phyloP scores from a whole-genome alignment of 2,888 invertebrate genomes.

The Isoperla grammatica region DNA sequence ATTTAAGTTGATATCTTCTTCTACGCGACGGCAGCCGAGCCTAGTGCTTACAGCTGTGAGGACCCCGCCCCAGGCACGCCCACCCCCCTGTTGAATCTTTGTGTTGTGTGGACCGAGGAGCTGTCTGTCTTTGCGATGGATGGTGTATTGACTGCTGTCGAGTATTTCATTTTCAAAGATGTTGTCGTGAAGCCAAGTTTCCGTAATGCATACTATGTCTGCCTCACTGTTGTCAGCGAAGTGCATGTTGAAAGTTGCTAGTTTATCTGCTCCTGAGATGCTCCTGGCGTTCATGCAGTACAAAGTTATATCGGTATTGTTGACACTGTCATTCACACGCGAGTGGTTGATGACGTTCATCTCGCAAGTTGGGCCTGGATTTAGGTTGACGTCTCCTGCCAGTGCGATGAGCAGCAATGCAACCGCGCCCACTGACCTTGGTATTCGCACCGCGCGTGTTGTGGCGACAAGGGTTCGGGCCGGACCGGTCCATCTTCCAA shows the following conservation, averaged over 20 bases:
- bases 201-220: not conserved
- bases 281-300: slow-evolving; percentile 6
- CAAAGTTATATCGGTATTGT: too few species aligned
- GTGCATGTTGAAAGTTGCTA: not conserved
- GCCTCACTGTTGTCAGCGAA: slow-evolving; percentile 11
- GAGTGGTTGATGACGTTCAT: too few species aligned
- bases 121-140: not conserved
- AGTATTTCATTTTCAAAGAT: slow-evolving; percentile 8
- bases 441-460: too few species aligned
- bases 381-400: too few species aligned
- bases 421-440: too few species aligned
- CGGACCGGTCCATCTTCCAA: too few species aligned
- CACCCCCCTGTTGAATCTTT: not conserved
- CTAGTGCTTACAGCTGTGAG: not conserved
- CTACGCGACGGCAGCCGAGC: not conserved
- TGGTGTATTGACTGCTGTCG: not conserved
- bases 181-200: slow-evolving; percentile 4
- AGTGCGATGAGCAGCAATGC: too few species aligned
- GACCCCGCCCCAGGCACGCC: slow-evolving; percentile 8
- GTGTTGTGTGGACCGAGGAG: not conserved
- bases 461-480: too few species aligned
- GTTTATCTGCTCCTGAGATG: not conserved
- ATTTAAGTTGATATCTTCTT: not conserved
- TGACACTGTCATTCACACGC: too few species aligned
- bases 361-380: too few species aligned